These are phyloP conservation scores for Alfaro cultratus DNA, from an alignment of 2,797 vertebrate genomes.

Conservation along the genomic window DNA sequence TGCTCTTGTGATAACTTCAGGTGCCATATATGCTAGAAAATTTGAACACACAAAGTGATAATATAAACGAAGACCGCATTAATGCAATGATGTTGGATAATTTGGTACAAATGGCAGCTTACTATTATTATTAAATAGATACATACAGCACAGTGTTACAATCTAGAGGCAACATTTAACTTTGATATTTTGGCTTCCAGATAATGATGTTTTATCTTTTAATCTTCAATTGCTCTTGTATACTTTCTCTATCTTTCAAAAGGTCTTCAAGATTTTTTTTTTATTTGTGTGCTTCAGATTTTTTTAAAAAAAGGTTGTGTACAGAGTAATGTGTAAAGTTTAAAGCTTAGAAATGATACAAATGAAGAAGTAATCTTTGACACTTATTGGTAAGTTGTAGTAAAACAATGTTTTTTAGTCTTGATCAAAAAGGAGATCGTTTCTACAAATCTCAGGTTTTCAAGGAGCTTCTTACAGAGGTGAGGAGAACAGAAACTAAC, in stretches of 20 bases:
- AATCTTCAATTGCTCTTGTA: background rate
- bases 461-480: background rate
- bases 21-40: slow-evolving; percentile 94
- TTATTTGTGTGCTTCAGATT: background rate
- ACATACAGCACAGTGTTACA: background rate
- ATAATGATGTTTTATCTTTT: background rate
- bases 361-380: background rate
- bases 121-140: background rate
- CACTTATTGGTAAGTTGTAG: background rate
- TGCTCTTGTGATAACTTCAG: slow-evolving; percentile 97
- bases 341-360: background rate
- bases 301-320: background rate
- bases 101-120: background rate
- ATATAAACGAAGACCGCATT: background rate
- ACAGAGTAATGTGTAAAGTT: background rate
- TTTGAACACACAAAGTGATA: background rate
- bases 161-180: background rate
- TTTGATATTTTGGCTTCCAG: background rate
- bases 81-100: background rate
- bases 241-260: background rate
- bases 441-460: background rate
- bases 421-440: background rate
- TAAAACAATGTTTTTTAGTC: background rate
- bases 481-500: background rate
- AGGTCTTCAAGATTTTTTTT: background rate